phyloP scores from a whole-genome alignment of 2,888 invertebrate species.

The Polydrusus tereticollis region DNA sequence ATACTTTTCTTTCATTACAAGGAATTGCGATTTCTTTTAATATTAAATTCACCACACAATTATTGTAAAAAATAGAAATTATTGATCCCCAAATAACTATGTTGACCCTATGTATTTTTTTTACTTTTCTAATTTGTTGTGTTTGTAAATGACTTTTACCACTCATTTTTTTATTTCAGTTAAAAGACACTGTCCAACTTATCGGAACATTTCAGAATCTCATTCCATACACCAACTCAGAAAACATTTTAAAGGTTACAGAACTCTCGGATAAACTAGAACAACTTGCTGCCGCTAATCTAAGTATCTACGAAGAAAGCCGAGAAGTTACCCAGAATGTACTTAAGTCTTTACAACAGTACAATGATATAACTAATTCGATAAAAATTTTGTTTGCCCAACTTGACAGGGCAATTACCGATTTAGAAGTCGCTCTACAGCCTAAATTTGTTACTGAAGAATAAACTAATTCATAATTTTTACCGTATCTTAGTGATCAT shows the following conservation, averaged over 20 bases:
- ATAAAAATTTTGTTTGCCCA: slow-evolving; percentile 68
- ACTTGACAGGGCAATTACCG: slow-evolving; percentile 66
- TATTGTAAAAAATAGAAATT: no score
- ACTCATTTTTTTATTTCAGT: slow-evolving; percentile 39
- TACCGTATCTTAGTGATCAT: background rate
- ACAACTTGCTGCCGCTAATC: slow-evolving; percentile 64
- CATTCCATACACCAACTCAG: slow-evolving; percentile 65
- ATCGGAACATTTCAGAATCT: slow-evolving; percentile 65
- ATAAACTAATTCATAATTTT: slow-evolving; percentile 14
- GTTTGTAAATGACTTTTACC: no score
- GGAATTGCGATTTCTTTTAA: no score
- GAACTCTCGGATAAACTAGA: slow-evolving; percentile 66
- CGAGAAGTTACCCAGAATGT: slow-evolving; percentile 64
- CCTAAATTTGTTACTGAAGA: slow-evolving; percentile 55
- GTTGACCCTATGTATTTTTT: no score
- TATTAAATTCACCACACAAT: no score
- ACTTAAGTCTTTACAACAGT: slow-evolving; percentile 65
- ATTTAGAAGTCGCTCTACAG: slow-evolving; percentile 65
- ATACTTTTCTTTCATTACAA: no score
- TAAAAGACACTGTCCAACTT: slow-evolving; percentile 64
- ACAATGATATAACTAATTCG: slow-evolving; percentile 68
- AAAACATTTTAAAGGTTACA: slow-evolving; percentile 65
- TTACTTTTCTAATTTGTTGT: no score
- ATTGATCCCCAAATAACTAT: no score
- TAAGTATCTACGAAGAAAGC: slow-evolving; percentile 65